A percentile compares a stretch with the other conserved stretches of the same genome.
Evolutionary conservation across 1,140 invertebrate genomes (phyloP).

Genomic region (Aphaenogaster floridana): DNA sequence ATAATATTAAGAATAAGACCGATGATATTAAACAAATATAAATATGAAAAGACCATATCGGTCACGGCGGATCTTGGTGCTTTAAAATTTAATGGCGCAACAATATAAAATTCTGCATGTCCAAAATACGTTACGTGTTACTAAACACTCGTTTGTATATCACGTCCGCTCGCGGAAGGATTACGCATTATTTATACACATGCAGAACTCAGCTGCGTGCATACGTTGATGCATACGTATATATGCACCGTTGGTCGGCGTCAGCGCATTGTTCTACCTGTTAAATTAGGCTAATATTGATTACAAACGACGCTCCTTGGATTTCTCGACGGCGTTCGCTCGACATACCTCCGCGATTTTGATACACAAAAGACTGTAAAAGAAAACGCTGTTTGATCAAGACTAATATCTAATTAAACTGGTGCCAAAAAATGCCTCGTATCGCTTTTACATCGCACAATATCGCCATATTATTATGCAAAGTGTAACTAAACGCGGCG

Average conservation of each 20-base stretch:
- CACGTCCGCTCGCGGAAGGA: slow-evolving; percentile 10
- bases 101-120: neutral
- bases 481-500: slow-evolving; percentile 3
- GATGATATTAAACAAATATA: too few species aligned
- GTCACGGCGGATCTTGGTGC: neutral
- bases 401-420: neutral
- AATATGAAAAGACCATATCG: neutral
- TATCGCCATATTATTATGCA: neutral
- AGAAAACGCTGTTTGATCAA: slow-evolving; percentile 12
- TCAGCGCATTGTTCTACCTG: slow-evolving; percentile 50
- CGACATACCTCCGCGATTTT: slow-evolving; percentile 22
- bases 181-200: slow-evolving; percentile 29
- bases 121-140: neutral
- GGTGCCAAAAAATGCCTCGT: neutral
- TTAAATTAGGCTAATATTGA: slow-evolving; percentile 44
- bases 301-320: slow-evolving; percentile 22
- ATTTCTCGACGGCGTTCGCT: slow-evolving; percentile 23
- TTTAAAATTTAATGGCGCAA: neutral
- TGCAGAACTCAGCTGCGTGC: neutral
- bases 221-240: neutral
- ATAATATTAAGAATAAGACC: too few species aligned
- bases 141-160: slow-evolving; percentile 27
- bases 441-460: neutral
- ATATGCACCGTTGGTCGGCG: neutral
- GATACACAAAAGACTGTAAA: neutral